Percentiles rank a stretch among this genome's conserved stretches.
phyloP scores from a whole-genome alignment of 2,797 vertebrate species.

The Sciurus carolinensis region DNA sequence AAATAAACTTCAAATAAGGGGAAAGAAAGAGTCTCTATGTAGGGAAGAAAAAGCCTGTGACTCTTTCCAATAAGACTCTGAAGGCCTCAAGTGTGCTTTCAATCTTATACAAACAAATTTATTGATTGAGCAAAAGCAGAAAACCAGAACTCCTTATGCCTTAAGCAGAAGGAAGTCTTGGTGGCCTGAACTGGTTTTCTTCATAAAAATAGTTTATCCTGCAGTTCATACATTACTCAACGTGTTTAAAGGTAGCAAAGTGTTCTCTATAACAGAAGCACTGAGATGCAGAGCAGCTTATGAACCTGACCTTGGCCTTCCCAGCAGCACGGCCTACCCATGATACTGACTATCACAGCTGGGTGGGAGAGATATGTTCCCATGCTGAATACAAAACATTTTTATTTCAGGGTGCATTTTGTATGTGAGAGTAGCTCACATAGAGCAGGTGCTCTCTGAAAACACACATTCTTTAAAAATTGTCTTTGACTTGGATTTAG shows the following conservation, averaged over 20 bases:
- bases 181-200: neutral
- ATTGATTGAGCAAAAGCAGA: conserved; percentile 49
- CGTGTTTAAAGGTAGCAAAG: neutral
- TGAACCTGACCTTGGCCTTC: neutral
- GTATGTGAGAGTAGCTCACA: conserved; percentile 19
- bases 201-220: neutral
- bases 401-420: conserved; percentile 35
- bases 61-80: neutral
- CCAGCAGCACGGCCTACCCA: neutral
- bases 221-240: conserved; percentile 3
- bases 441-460: neutral
- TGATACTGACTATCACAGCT: neutral
- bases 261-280: neutral
- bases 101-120: neutral
- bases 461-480: neutral
- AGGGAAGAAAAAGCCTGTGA: neutral
- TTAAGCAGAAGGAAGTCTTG: conserved; percentile 21
- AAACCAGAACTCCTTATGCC: neutral
- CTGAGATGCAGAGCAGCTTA: neutral
- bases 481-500: neutral
- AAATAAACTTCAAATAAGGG: neutral
- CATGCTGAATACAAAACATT: conserved; percentile 32
- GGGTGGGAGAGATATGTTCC: conserved; percentile 15
- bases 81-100: neutral
- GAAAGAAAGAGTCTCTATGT: neutral